Evolutionary conservation across 2,113 vertebrate genomes (phyloP).

Genomic region (Jacana jacana): DNA sequence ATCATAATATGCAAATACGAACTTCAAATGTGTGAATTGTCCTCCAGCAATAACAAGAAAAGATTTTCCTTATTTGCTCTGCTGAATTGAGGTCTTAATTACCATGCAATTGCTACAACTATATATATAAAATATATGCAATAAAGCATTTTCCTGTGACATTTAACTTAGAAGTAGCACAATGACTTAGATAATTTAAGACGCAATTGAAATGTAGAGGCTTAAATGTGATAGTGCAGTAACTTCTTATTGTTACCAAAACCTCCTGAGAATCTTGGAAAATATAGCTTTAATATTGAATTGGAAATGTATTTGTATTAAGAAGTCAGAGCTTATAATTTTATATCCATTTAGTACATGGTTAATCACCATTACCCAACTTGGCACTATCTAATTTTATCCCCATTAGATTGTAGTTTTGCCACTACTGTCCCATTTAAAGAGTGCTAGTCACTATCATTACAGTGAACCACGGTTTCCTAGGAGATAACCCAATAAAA

Average conservation of each 20-base stretch:
- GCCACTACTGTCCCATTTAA: constrained; percentile 14
- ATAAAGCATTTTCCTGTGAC: background rate
- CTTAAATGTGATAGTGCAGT: background rate
- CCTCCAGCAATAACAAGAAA: background rate
- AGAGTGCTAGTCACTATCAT: constrained; percentile 11
- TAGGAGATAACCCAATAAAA: constrained; percentile 46
- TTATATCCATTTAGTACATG: background rate
- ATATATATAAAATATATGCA: background rate
- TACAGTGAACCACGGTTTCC: constrained; percentile 17
- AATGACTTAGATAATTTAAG: background rate
- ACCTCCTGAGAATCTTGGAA: background rate
- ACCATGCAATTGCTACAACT: background rate
- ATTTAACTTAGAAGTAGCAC: background rate
- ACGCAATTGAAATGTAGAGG: background rate
- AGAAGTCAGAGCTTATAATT: constrained; percentile 9
- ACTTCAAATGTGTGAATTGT: constrained; percentile 15
- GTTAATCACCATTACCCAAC: constrained; percentile 4
- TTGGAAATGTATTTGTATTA: background rate
- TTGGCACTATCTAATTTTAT: constrained; percentile 12
- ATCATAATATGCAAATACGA: background rate
- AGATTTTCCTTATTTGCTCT: background rate
- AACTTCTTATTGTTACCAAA: background rate
- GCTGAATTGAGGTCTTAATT: background rate
- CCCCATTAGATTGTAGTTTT: background rate
- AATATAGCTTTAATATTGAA: background rate